Conservation (phyloP, 1,140 invertebrate species). For the Dolichoris vasculosae region DNA sequence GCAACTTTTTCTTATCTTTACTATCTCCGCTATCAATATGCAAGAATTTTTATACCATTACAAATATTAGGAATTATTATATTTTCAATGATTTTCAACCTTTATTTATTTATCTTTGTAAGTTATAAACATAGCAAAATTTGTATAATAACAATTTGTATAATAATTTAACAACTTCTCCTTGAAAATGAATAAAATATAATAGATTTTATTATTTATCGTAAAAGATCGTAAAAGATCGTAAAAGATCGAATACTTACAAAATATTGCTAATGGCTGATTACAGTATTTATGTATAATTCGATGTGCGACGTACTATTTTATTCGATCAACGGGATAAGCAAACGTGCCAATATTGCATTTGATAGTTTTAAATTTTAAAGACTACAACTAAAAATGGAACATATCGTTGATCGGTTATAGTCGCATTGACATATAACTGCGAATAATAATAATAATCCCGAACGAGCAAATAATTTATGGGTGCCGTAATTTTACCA, state of each 20-base stretch:
- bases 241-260: neutral
- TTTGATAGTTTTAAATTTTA: neutral
- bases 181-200: too few relatives aligned
- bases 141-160: too few relatives aligned
- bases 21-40: neutral
- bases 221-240: too few relatives aligned
- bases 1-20: neutral
- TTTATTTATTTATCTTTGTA: too few relatives aligned
- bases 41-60: too few relatives aligned
- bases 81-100: too few relatives aligned
- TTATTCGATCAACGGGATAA: neutral
- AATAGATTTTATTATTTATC: too few relatives aligned
- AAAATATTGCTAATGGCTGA: neutral
- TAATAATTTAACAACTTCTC: too few relatives aligned
- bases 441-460: conserved; percentile 26
- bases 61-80: too few relatives aligned
- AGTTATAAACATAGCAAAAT: too few relatives aligned
- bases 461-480: conserved; percentile 26
- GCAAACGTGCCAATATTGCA: neutral
- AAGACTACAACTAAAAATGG: neutral
- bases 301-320: neutral
- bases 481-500: conserved; percentile 20
- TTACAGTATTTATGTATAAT: neutral
- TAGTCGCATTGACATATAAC: neutral
- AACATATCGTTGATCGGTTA: conserved; percentile 15